A percentile compares a stretch with the other conserved stretches of the same genome.
Conservation (phyloP, 1,140 invertebrate species). For the Drosophila prosaltans region DNA sequence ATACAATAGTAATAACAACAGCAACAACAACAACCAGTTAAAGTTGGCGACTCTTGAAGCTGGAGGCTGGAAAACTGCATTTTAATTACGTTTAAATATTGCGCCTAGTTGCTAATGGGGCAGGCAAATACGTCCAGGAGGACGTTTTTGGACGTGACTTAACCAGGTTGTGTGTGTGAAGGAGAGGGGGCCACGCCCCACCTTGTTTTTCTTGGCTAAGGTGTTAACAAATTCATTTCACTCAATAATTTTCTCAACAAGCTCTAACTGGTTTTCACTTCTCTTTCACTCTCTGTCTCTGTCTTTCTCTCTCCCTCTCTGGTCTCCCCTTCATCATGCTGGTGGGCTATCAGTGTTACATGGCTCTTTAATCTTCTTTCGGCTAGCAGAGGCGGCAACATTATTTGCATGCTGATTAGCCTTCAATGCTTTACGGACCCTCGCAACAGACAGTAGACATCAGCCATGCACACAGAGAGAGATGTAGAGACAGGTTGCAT, state of each 20-base stretch:
- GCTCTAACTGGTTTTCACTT: slow-evolving; percentile 70
- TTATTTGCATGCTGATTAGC: slow-evolving; percentile 82
- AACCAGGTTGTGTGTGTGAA: slow-evolving; percentile 43
- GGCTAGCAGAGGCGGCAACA: slow-evolving; percentile 68
- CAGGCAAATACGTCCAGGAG: slow-evolving; percentile 44
- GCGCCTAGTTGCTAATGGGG: slow-evolving; percentile 62
- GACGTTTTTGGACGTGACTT: slow-evolving; percentile 52
- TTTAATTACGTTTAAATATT: slow-evolving; percentile 73
- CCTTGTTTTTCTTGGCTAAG: slow-evolving; percentile 45
- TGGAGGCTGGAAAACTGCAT: slow-evolving; percentile 22
- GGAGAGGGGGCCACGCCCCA: slow-evolving; percentile 48
- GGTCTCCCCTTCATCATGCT: slow-evolving; percentile 11
- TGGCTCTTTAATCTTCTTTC: slow-evolving; percentile 63
- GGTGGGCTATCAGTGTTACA: slow-evolving; percentile 69
- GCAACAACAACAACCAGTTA: too few relatives aligned
- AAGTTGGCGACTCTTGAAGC: slow-evolving; percentile 2
- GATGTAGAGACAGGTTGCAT: slow-evolving; percentile 58
- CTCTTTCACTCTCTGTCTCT: slow-evolving; percentile 7
- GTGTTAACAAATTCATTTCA: slow-evolving; percentile 82
- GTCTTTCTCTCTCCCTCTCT: slow-evolving; percentile 9
- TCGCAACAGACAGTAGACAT: not conserved
- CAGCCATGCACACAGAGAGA: not conserved
- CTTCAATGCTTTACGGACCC: slow-evolving; percentile 52
- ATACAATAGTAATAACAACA: not conserved
- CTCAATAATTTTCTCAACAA: slow-evolving; percentile 64